Evolutionary conservation across 2,113 vertebrate species (phyloP), one percentile per base, ranked within the genome.

Genomic region (Cercopithecus mona): DNA sequence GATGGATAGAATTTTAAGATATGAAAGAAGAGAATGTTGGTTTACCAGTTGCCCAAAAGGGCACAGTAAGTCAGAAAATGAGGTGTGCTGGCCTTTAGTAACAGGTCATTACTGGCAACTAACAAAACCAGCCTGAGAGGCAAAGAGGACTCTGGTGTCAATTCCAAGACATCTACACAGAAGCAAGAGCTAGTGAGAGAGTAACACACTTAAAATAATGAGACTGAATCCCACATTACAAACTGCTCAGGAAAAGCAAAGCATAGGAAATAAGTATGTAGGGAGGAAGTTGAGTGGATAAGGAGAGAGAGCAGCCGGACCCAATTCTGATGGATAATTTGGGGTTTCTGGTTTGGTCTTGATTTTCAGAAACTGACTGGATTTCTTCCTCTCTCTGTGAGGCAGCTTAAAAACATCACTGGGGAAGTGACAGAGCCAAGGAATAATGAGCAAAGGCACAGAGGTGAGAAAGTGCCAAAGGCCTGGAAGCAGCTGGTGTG

Each of bases 241-340:
- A 32, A 38, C 0, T 12, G 7, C 35, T 43, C 2, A 50, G 72
- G 45, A 92, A 9, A 17, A 14, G 1, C 3, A 23, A n/a, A 45
- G 4, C 9, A 5, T 20, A 43, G 40, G 13, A 30, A 16, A 48
- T 0, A 5, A 14, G 52, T 14, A 27, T 3, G 0, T 3, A 27
- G 16, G 48, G 52, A 25, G 7, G 40, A 57, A 35, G 40, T 10
- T 10, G 40, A 78, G 7, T 5, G 48, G 81, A 45, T 12, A 32
- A 30, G 23, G 43, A n/a, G 18, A 55, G 52, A 80, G 55, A 25
- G 52, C 5, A 10, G 14, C 57, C 18, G 11, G 20, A 38, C 25
- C 16, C 27, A 1, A 35, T 70, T 55, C 52, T 25, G n/a, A 6
- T 14, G 35, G 64, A 5, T 30, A 2, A 57, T 7, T 76, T 50